phyloP scores from a whole-genome alignment of 2,888 invertebrate species.

The Ptilodon capucinus region DNA sequence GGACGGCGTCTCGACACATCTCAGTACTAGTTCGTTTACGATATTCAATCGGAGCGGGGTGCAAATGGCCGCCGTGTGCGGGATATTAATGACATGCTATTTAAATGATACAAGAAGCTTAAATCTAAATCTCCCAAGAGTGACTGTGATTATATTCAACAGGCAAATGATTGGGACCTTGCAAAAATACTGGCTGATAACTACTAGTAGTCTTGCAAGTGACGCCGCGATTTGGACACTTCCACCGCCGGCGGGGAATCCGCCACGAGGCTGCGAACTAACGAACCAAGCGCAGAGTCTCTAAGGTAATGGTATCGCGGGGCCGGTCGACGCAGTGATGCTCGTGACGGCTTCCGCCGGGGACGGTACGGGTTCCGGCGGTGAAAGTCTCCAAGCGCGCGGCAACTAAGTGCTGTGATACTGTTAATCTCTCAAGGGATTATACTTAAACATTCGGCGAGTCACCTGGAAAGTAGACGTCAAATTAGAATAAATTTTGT shows the following conservation, averaged over 20 bases:
- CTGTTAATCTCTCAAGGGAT: constrained; percentile 69
- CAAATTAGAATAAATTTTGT: constrained; percentile 81
- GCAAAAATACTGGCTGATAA: constrained; percentile 71
- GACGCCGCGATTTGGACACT: constrained; percentile 62
- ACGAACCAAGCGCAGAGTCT: background rate
- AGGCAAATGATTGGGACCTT: constrained; percentile 75
- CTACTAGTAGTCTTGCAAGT: constrained; percentile 72
- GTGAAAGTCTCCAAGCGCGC: constrained; percentile 61
- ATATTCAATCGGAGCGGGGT: constrained; percentile 26
- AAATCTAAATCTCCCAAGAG: constrained; percentile 76
- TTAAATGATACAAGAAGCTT: constrained; percentile 77
- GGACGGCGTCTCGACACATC: constrained; percentile 1
- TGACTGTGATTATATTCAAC: constrained; percentile 72
- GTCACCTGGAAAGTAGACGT: constrained; percentile 81
- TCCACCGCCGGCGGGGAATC: constrained; percentile 43
- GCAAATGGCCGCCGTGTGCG: constrained; percentile 55
- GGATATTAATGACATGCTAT: constrained; percentile 77
- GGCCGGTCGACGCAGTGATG: constrained; percentile 9
- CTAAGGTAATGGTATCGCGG: background rate
- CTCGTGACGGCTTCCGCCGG: constrained; percentile 43
- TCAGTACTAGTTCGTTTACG: constrained; percentile 4
- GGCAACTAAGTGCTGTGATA: constrained; percentile 74
- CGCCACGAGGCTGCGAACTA: constrained; percentile 26
- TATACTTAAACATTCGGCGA: constrained; percentile 79
- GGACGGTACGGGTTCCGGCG: constrained; percentile 32